Evolutionary conservation across 2,113 vertebrate species (phyloP), one percentile per base, ranked within the genome.

Genomic region (Tichodroma muraria): DNA sequence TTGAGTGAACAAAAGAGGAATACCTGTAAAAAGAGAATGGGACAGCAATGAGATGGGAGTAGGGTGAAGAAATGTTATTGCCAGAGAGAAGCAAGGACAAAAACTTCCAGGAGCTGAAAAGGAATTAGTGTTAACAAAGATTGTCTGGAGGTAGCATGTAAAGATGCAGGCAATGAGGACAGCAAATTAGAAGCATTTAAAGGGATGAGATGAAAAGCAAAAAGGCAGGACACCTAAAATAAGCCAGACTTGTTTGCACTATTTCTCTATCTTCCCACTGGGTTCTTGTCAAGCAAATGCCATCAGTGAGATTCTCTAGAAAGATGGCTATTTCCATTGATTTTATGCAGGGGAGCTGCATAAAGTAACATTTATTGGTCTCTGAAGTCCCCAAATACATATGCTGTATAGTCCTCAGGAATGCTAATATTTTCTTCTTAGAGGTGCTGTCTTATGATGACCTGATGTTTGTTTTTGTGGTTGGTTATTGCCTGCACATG

Each of bases 351-450:
- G 23, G 11, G 27, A 15, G 53, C 42, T 65, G 22, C 24, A 21
- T 25, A 89, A 63, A 85, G 63, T 52, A 27, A 24, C 15, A 11
- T 70, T 75, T 85, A 11, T 75, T 96, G 93, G 37, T n/a, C 20
- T 52, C 42, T 64, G 23, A 88, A 71, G 22, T 59, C 33, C 42
- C 47, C 5, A 1, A 30, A 33, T 44, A 31, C 25, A 10, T 19
- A 81, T 96, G 72, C 73, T 94, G 69, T 90, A 86, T 94, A 95
- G 88, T 96, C 88, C 89, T 97, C 88, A 96, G 71, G 82, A 96
- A 94, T 85, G 92, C 84, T 91, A 21, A 45, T 66, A 15, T 52
- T 66, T 90, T 75, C 70, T 60, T 71, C 49, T 89, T 61, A 16
- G 35, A 57, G 68, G 45, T 11, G 21, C 69, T 57, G 52, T 89